phyloP scores from a whole-genome alignment of 1,140 invertebrate species.

The Grapholita molesta region DNA sequence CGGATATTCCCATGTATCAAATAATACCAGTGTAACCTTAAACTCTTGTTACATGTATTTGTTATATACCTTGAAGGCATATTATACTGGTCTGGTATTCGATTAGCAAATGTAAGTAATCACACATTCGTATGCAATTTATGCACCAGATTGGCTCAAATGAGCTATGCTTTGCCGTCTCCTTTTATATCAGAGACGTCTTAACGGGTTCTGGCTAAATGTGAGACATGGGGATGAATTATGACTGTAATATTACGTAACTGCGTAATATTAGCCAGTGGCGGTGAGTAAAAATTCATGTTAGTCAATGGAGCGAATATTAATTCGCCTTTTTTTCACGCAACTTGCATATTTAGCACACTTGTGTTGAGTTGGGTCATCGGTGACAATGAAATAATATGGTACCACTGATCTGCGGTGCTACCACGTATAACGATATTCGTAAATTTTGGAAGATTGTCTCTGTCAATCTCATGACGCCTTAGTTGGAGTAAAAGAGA shows the following conservation, averaged over 20 bases:
- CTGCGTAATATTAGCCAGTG: no score
- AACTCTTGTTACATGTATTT: neutral
- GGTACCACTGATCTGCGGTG: no score
- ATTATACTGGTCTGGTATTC: neutral
- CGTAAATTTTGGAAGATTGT: no score
- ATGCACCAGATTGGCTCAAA: constrained; percentile 5
- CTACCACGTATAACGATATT: no score
- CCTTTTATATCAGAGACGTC: neutral
- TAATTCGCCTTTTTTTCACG: no score
- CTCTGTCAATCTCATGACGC: no score
- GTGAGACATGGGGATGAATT: neutral
- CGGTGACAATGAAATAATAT: no score
- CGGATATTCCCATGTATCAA: neutral
- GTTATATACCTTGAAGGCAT: neutral
- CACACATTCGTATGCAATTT: constrained; percentile 15
- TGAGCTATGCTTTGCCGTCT: neutral
- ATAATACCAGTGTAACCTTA: neutral
- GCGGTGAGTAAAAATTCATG: no score
- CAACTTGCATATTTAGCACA: no score
- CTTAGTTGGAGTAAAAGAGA: no score
- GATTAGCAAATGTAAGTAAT: neutral
- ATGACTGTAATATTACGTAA: neutral
- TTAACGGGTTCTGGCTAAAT: neutral
- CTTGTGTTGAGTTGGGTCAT: no score
- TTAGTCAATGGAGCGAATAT: no score